Base-by-base conservation (phyloP, 2,113 vertebrate genomes). In the Ancistrus triradiatus region DNA sequence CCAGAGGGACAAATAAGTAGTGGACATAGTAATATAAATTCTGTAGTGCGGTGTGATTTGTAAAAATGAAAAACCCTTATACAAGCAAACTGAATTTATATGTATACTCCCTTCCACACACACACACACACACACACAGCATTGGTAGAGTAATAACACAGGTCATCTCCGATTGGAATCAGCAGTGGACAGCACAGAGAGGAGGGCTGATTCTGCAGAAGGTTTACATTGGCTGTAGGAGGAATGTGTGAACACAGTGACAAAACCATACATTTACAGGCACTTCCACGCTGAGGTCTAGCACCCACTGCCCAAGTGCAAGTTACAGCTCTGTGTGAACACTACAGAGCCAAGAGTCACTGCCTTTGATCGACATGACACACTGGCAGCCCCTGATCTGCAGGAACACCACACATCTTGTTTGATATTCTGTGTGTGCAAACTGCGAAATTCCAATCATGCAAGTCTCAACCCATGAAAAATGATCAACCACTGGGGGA, bases 381-480 rank as follows among this genome's bases (percentile, higher is more conserved):
- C 17, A 35, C 68, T 43, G 50, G 68, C 66, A 24, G n/a, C 42
- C 70, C 46, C 72, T 77, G 76, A 86, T 82, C 77, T 75, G 58
- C 65, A 68, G 68, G 48, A 80, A 73, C 83, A 80, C 74, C 62
- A 58, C 69, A 65, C 71, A 78, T 80, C 83, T 85, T 67, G 81
- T 86, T 75, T 70, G 80, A 86, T 83, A 78, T 82, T 79, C 76
- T 71, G 73, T 68, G 74, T 78, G 73, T 67, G 77, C 76, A 82
- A 86, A 86, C 83, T 81, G 81, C 84, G 82, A 89, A 76, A 87
- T 87, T 85, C 83, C 84, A 76, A 74, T 66, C 60, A 48, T 75
- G 64, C 55, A 62, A 60, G 60, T 58, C 19, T 46, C 66, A 18
- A 47, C 68, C 74, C 47, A 17, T 79, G 76, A 81, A 70, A 75